Evolutionary conservation across 2,113 vertebrate species (phyloP).

Genomic region (Corythaeola cristata): DNA sequence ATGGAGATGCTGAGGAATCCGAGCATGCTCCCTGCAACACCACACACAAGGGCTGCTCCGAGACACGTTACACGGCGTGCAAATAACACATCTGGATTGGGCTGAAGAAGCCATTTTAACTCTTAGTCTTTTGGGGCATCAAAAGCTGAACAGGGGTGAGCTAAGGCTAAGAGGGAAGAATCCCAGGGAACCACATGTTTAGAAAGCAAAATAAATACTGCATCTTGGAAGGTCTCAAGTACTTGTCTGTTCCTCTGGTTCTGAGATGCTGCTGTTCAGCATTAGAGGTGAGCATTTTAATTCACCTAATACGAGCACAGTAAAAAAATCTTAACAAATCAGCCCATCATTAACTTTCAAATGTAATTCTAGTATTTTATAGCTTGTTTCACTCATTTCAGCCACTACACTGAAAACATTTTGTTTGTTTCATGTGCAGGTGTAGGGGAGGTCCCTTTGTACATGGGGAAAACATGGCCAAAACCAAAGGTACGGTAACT

Average conservation of each 20-base stretch:
- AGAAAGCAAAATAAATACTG: neutral
- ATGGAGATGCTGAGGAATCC: constrained; percentile 25
- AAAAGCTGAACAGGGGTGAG: neutral
- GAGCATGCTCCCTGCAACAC: constrained; percentile 1
- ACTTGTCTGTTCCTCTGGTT: neutral
- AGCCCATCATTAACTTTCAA: neutral
- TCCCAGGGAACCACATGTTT: neutral
- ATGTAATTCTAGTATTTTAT: neutral
- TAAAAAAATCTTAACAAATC: neutral
- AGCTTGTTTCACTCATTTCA: neutral
- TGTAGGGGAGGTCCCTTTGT: neutral
- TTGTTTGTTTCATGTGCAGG: neutral
- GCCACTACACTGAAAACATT: neutral
- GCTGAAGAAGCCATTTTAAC: neutral
- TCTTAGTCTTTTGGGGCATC: neutral
- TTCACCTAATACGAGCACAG: neutral
- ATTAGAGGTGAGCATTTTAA: neutral
- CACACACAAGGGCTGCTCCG: neutral
- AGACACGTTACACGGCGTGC: neutral
- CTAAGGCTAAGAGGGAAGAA: neutral
- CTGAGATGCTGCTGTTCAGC: neutral
- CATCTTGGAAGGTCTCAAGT: neutral
- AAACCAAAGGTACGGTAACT: neutral
- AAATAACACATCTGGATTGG: neutral
- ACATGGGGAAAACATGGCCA: neutral